Base-by-base conservation (phyloP, 2,113 vertebrate genomes). In the Oncorhynchus keta region DNA sequence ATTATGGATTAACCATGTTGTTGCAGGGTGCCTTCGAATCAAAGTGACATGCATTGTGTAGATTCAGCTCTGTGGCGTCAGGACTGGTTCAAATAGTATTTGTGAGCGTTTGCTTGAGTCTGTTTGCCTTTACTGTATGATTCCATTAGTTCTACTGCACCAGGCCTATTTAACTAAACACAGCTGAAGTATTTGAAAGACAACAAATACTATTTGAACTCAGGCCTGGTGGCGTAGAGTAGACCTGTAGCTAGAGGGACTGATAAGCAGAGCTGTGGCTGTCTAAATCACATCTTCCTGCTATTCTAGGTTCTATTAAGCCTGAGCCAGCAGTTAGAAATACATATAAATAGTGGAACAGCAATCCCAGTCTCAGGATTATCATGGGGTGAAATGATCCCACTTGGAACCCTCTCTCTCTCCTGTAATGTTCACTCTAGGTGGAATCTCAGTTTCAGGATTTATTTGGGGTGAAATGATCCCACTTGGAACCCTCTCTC, bases 1-100 rank as follows among this genome's bases (percentile, higher is more conserved):
- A 76, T 86, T 81, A 77, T 74, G 81, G 83, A 87, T 89, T 82
- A 84, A 78, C 59, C 26, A 14, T 70, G 30, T 76, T 85, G 82
- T 81, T 83, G 26, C 49, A 35, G 68, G 75, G 35, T 3, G 49
- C 70, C 79, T 78, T 83, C 82, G 76, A 72, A 82, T 86, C 75
- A 86, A 61, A 72, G 70, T 87, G 76, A 71, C 49, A 39, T 24
- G 71, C 49, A 55, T 81, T 59, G 28, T 1, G 11, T 20, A 61
- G 73, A 57, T 22, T 67, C 70, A 78, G 70, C 70, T 39, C 61
- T 32, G 61, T 24, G 20, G 59, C 64, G 22, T 39, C 39, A 39
- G 39, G 39, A 8, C 39, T 55, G 22, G 70, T 62, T 72, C 14
- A 51, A 51, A 51, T 51, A 14, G 14, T 51, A 16, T 18, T 55